Evolutionary conservation across 1,140 invertebrate genomes (phyloP).

Genomic region (Mya arenaria): DNA sequence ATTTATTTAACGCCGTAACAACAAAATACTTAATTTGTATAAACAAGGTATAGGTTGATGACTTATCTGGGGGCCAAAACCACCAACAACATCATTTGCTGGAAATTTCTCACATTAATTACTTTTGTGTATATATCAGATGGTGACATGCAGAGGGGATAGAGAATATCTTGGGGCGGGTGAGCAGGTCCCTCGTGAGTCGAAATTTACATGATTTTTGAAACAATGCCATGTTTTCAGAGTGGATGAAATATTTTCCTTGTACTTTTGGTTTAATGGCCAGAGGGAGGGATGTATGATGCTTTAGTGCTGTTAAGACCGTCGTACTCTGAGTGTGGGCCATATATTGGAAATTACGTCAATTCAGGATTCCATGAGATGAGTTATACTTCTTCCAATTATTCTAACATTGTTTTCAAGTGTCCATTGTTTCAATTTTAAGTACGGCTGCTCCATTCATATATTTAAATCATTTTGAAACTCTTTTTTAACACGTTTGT

Average conservation of each 20-base stretch:
- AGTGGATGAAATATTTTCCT: slow-evolving; percentile 92
- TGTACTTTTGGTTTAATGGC: slow-evolving; percentile 79
- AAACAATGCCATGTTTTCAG: slow-evolving; percentile 91
- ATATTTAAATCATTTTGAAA: slow-evolving; percentile 20
- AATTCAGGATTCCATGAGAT: slow-evolving; percentile 75
- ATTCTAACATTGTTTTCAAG: slow-evolving; percentile 21
- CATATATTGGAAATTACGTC: slow-evolving; percentile 75
- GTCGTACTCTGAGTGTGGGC: slow-evolving; percentile 88
- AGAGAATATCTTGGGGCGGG: slow-evolving; percentile 19
- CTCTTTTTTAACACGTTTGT: slow-evolving; percentile 20
- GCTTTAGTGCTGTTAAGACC: slow-evolving; percentile 69
- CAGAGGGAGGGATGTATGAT: slow-evolving; percentile 61
- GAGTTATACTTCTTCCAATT: slow-evolving; percentile 55
- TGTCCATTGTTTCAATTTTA: slow-evolving; percentile 20
- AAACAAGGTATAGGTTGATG: no score
- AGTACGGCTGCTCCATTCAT: background rate
- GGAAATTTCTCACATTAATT: no score
- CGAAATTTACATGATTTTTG: slow-evolving; percentile 84
- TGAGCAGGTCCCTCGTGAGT: background rate
- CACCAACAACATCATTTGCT: background rate
- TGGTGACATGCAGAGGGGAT: slow-evolving; percentile 64
- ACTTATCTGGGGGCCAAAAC: slow-evolving; percentile 18
- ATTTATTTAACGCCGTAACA: no score
- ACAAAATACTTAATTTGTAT: no score
- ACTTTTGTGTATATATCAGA: slow-evolving; percentile 68